Base-by-base conservation (phyloP, 2,888 invertebrate species). In the Taenaris catops region DNA sequence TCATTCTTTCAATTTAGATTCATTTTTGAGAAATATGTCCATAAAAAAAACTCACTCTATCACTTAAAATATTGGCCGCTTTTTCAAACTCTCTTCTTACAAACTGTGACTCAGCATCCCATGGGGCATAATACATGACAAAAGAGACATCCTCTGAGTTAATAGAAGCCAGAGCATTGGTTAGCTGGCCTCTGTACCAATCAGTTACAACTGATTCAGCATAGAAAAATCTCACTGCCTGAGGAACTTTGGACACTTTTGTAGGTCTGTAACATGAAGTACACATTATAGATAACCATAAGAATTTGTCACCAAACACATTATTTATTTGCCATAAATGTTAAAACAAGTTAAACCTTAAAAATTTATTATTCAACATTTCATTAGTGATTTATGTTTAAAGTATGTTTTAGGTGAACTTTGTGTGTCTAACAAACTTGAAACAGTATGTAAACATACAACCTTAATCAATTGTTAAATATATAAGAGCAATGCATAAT, bases 91-190 rank as follows among this genome's bases (percentile, higher is more conserved):
- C 93, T 38, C 88, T 75, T 33, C 92, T 87, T 0, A 93, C 91
- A 58, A 89, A 87, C 63, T 95, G 93, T 51, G 94, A 94, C 62
- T 95, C 93, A 0, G 96, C 94, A 86, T 96, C 96, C 97, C 97
- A 98, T 0, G 97, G 96, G 4, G 97, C 97, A 83, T 98, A 97
- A 69, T 95, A 97, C 92, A 97, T 95, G 10, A 97, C 90, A 73
- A 97, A 92, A 18, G 96, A 91, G 2, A 96, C 76, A 69, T 96
- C 96, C 1, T 91, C 90, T 17, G 86, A 66, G 2, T 90, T 81
- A 0, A 93, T 88, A 38, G 89, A 69, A 6, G 89, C 75, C 6
- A 91, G 79, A 12, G 94, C 91, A 47, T 88, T 87, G 26, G 88
- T 87, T 25, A 96, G 78, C 54, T 95, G 91, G 1, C 96, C 96